phyloP scores from a whole-genome alignment of 2,113 vertebrate species.

The Vireo altiloquus region DNA sequence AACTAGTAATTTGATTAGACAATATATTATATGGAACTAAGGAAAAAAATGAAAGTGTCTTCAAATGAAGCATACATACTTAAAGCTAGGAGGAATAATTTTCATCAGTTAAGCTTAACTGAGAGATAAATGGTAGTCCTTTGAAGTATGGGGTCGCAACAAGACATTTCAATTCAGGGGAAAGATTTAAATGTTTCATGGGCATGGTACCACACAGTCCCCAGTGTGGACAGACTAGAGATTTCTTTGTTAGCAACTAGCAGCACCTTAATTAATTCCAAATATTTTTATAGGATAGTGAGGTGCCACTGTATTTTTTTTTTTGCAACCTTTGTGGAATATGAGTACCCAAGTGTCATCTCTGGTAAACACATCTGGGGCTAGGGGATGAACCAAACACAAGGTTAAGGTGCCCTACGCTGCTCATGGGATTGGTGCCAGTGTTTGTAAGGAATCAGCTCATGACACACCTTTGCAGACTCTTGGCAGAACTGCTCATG shows the following conservation, averaged over 20 bases:
- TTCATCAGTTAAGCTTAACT: neutral
- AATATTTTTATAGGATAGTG: neutral
- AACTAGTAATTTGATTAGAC: neutral
- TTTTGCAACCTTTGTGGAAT: neutral
- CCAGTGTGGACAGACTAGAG: neutral
- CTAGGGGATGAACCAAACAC: neutral
- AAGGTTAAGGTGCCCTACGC: neutral
- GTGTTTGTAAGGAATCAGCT: neutral
- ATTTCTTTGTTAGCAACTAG: neutral
- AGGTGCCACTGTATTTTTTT: neutral
- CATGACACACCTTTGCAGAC: neutral
- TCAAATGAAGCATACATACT: neutral
- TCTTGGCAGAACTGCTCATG: neutral
- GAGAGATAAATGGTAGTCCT: neutral
- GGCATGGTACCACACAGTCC: neutral
- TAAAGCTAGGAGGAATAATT: neutral
- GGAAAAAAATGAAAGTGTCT: neutral
- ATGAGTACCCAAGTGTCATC: neutral
- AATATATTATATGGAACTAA: neutral
- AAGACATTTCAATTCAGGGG: neutral
- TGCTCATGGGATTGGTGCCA: neutral
- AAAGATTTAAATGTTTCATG: neutral
- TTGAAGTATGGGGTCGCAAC: neutral
- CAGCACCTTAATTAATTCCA: neutral
- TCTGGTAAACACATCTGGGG: neutral